phyloP scores from a whole-genome alignment of 2,113 vertebrate species.

The Anhinga rufa region DNA sequence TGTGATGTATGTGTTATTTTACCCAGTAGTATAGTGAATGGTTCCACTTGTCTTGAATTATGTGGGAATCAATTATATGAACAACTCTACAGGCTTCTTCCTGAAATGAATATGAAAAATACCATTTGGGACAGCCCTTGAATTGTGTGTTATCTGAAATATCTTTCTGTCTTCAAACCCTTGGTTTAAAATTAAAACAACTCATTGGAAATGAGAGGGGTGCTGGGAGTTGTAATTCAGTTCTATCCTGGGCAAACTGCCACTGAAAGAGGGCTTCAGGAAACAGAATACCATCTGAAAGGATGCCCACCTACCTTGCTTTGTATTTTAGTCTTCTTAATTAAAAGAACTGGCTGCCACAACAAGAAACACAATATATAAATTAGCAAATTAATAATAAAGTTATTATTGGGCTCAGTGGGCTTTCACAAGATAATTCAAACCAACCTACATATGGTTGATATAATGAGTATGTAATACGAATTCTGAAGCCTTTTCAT shows the following conservation, averaged over 20 bases:
- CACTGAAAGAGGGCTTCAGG: constrained; percentile 16
- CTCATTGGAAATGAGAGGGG: neutral
- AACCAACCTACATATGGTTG: neutral
- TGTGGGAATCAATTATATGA: neutral
- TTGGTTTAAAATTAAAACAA: constrained; percentile 33
- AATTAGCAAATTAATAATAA: constrained; percentile 31
- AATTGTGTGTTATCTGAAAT: neutral
- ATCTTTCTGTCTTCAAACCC: neutral
- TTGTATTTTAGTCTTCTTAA: constrained; percentile 15
- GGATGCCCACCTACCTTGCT: neutral
- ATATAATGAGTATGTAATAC: neutral
- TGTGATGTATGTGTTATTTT: neutral
- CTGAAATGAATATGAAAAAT: neutral
- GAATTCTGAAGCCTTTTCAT: neutral
- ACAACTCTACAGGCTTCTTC: neutral
- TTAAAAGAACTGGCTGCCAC: neutral
- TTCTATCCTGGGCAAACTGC: constrained; percentile 19
- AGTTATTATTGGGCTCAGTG: neutral
- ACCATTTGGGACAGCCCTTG: neutral
- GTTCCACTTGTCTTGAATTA: neutral
- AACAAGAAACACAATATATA: neutral
- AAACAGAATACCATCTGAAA: constrained; percentile 23
- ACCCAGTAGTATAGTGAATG: neutral
- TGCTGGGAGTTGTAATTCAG: constrained; percentile 36
- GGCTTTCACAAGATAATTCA: neutral